Base-by-base conservation (phyloP, 2,797 vertebrate genomes). In the Tauraco hartlaubi region DNA sequence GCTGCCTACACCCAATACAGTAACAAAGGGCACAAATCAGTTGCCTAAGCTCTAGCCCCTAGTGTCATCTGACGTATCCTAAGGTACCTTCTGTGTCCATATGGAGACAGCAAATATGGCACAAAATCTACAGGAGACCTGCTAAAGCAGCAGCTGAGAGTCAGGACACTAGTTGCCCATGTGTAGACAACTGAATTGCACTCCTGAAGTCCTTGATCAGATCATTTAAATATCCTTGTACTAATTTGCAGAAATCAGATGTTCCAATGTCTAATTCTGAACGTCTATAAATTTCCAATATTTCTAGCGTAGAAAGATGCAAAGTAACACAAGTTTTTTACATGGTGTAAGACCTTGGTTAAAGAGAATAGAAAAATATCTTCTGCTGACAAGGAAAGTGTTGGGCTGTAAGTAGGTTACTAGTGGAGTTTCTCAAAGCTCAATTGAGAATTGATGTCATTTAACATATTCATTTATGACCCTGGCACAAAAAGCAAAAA, bases 401-500 rank as follows among this genome's bases (percentile, higher is more conserved):
- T 55, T 91, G 31, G 31, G 9, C 33, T 68, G 8, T 56, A 78
- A 81, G 44, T 93, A 84, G 71, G 62, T 75, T 89, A 49, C 37
- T 43, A 46, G 37, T 43, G 18, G 33, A 81, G 35, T 29, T 85
- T 26, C 74, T 95, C 46, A 82, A 85, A 62, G 23, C 49, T 82
- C 59, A 25, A 7, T 69, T 91, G 51, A 64, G 58, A 91, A 89
- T 31, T 49, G 11, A 58, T 87, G 62, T 68, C 0, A 76, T 72
- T 64, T 89, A 89, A 82, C 81, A 64, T 64, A 79, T 58, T 91
- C 26, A 41, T 91, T 89, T 89, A 91, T 1, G 20, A 79, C 33
- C 25, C 37, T 91, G 84, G 46, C 66, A 85, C 63, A 82, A 61
- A 86, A 81, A 23, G 5, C 12, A 82, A 87, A 96, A 92, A 79